These are phyloP conservation scores for Thripadectes ignobilis DNA, from an alignment of 2,797 vertebrate species.

Conservation along the genomic window DNA sequence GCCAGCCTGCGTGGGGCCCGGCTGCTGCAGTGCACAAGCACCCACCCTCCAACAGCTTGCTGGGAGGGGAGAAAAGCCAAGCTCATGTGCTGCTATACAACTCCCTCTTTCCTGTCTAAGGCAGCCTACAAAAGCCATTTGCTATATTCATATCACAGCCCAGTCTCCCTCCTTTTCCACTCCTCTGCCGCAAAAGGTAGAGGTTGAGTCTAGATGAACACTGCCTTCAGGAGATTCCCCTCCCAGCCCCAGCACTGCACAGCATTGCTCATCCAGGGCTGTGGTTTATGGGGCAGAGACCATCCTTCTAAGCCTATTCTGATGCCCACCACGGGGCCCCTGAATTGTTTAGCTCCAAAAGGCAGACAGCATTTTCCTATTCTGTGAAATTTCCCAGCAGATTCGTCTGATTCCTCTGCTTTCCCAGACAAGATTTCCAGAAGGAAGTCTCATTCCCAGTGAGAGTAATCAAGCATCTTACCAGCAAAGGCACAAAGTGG, in stretches of 20 bases:
- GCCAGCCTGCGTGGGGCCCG: accelerated
- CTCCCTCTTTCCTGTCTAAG: not conserved
- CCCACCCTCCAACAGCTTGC: not conserved
- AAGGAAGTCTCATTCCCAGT: conserved; percentile 7
- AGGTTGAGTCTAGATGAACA: not conserved
- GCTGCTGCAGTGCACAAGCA: not conserved
- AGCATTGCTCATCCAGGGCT: not conserved
- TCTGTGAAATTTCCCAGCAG: not conserved
- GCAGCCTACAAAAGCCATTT: conserved; percentile 60
- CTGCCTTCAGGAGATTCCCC: not conserved
- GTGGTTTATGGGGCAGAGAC: not conserved
- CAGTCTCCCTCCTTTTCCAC: not conserved
- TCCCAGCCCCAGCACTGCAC: not conserved
- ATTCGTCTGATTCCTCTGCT: not conserved
- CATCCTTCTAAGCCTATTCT: not conserved
- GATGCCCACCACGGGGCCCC: not conserved
- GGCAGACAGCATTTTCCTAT: not conserved
- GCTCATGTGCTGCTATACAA: not conserved
- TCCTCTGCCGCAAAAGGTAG: not conserved
- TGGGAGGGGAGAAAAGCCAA: not conserved
- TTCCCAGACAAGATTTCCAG: conserved; percentile 12
- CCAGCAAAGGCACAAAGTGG: accelerated
- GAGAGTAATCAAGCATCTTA: not conserved
- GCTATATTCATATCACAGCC: conserved; percentile 20
- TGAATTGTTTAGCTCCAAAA: not conserved